Evolutionary conservation across 2,113 vertebrate genomes (phyloP).

Genomic region (Poecilia latipinna): DNA sequence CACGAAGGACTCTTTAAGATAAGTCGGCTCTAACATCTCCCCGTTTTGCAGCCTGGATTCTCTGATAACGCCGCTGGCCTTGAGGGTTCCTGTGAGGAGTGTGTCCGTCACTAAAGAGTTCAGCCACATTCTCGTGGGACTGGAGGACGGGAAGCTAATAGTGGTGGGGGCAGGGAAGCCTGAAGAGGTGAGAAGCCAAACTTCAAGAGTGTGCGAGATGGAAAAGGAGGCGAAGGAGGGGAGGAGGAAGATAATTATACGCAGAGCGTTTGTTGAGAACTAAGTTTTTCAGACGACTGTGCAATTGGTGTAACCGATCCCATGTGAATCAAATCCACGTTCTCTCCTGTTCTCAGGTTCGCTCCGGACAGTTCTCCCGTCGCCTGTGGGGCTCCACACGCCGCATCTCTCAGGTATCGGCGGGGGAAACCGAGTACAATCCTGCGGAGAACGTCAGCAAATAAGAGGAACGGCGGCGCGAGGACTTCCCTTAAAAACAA

Average conservation of each 20-base stretch:
- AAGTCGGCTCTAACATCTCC: not conserved
- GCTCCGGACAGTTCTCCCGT: slow-evolving; percentile 87
- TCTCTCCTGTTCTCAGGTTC: slow-evolving; percentile 79
- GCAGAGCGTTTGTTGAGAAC: slow-evolving; percentile 36
- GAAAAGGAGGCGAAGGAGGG: not conserved
- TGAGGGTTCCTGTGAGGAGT: slow-evolving; percentile 90
- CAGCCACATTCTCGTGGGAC: slow-evolving; percentile 94
- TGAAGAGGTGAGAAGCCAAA: slow-evolving; percentile 84
- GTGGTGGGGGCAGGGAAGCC: slow-evolving; percentile 95
- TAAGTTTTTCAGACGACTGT: slow-evolving; percentile 58
- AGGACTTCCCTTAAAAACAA: slow-evolving; percentile 20
- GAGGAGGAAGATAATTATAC: slow-evolving; percentile 21
- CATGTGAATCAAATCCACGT: slow-evolving; percentile 12
- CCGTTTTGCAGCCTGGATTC: slow-evolving; percentile 78
- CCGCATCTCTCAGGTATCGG: slow-evolving; percentile 92
- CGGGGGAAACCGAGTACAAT: slow-evolving; percentile 93
- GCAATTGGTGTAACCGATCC: slow-evolving; percentile 19
- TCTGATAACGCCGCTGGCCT: slow-evolving; percentile 80
- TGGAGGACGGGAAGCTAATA: slow-evolving; percentile 95
- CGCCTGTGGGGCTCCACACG: slow-evolving; percentile 90
- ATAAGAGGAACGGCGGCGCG: slow-evolving; percentile 47
- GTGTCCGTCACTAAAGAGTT: slow-evolving; percentile 93
- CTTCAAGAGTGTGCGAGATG: slow-evolving; percentile 19
- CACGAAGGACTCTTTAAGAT: not conserved
- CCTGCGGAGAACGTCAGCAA: slow-evolving; percentile 74